These are phyloP conservation scores for Otocyon megalotis DNA, from an alignment of 2,113 vertebrate genomes.

Conservation along the genomic window DNA sequence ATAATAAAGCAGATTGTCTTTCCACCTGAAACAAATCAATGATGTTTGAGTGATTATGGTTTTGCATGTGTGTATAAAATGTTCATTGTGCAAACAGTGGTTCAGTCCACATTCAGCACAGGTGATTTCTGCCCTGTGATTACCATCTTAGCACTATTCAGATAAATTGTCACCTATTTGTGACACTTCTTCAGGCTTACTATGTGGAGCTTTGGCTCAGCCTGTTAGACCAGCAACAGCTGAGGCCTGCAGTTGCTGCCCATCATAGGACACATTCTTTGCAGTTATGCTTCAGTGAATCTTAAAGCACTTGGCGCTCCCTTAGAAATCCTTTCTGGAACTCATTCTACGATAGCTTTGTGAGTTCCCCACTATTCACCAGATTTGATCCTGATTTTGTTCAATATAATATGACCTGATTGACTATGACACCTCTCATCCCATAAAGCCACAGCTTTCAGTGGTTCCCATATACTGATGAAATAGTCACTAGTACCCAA, in stretches of 20 bases:
- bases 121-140: background rate
- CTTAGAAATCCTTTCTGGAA: slow-evolving; percentile 47
- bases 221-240: background rate
- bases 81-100: background rate
- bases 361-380: background rate
- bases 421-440: background rate
- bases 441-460: background rate
- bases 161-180: background rate
- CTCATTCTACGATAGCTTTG: background rate
- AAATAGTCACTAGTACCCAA: background rate
- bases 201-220: background rate
- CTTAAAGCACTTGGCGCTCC: background rate
- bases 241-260: slow-evolving; percentile 7
- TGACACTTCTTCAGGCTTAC: background rate
- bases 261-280: background rate
- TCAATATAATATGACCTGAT: background rate
- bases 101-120: background rate
- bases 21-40: background rate
- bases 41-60: background rate
- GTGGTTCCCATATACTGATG: background rate
- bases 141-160: background rate
- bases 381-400: background rate
- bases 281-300: slow-evolving; percentile 36
- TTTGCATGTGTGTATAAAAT: background rate
- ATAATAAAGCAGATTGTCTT: slow-evolving; percentile 25